Conservation (phyloP, 2,888 invertebrate genomes). For the Lochmaea capreae region DNA sequence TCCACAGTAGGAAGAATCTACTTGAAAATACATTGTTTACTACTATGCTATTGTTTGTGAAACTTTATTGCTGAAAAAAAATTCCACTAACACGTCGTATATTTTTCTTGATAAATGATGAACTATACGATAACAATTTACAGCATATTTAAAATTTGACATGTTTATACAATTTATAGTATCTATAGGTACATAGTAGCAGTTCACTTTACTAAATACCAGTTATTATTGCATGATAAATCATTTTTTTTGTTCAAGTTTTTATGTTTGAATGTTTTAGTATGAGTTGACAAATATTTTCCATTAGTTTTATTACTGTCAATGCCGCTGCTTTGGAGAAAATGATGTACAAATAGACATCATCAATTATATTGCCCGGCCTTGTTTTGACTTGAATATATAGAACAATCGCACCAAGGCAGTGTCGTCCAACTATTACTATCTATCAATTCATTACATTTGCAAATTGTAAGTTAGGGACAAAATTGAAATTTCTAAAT, state of each 20-base stretch:
- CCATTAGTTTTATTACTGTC: conserved; percentile 45
- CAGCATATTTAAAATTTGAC: not conserved
- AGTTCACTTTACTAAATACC: conserved; percentile 25
- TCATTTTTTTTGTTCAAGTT: conserved; percentile 24
- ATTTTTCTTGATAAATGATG: not conserved
- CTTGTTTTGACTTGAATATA: conserved; percentile 41
- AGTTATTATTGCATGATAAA: conserved; percentile 23
- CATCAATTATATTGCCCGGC: conserved; percentile 41
- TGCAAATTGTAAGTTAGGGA: too few species aligned
- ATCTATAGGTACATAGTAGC: not conserved
- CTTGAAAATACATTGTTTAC: too few species aligned
- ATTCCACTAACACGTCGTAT: not conserved
- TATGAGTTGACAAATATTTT: conserved; percentile 46
- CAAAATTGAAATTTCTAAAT: not conserved
- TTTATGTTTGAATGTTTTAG: conserved; percentile 22
- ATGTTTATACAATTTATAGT: conserved; percentile 12
- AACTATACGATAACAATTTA: not conserved
- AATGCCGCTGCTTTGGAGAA: conserved; percentile 24
- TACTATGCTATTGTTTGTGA: too few species aligned
- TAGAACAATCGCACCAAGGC: conserved; percentile 28
- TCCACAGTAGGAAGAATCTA: too few species aligned
- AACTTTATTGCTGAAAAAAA: not conserved
- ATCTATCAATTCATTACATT: not conserved
- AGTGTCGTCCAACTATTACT: not conserved
- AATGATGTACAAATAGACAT: conserved; percentile 33